Conservation (phyloP, 2,113 vertebrate species). For the Lepus americanus region DNA sequence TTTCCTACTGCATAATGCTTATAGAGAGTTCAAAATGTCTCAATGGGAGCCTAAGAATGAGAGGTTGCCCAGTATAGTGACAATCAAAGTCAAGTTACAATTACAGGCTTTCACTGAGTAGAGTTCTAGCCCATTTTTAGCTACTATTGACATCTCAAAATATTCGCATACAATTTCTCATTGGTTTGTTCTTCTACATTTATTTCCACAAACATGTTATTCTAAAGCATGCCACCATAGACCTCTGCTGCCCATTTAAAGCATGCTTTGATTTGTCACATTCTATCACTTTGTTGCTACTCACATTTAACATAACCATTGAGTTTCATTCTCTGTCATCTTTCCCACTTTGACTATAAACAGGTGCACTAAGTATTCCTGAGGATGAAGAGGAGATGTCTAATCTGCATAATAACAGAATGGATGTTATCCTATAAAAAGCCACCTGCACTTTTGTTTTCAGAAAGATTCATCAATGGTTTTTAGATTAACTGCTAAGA, state of each 20-base stretch:
- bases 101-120: neutral
- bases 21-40: neutral
- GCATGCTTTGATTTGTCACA: conserved; percentile 22
- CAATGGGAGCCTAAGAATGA: neutral
- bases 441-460: neutral
- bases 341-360: conserved; percentile 18
- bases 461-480: neutral
- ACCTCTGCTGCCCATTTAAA: conserved; percentile 13
- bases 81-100: neutral
- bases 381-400: neutral
- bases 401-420: neutral
- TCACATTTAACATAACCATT: conserved; percentile 8
- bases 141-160: neutral
- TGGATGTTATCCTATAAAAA: neutral
- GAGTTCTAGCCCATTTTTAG: neutral
- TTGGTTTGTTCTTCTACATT: conserved; percentile 38
- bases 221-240: neutral
- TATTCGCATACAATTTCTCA: neutral
- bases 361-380: neutral
- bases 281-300: neutral
- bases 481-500: neutral
- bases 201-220: conserved; percentile 15
- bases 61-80: neutral
- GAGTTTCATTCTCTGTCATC: neutral
- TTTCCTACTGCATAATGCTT: neutral